Percentiles rank a stretch among this genome's conserved stretches.
Conservation (phyloP, 1,140 invertebrate genomes). For the Orchesella cincta region DNA sequence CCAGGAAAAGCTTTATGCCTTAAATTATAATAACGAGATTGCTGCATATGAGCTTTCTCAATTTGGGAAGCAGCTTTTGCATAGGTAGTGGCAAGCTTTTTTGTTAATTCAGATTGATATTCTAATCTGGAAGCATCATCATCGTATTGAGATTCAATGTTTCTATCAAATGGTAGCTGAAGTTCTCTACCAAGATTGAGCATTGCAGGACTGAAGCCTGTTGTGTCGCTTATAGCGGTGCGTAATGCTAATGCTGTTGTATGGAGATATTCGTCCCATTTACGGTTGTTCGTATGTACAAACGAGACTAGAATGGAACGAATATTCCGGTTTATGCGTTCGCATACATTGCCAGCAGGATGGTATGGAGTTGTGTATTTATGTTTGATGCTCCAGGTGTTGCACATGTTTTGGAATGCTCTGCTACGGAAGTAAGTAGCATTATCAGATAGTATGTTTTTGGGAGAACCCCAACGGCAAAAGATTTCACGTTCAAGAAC, state of each 20-base stretch:
- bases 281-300: conserved; percentile 52
- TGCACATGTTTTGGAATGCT: conserved; percentile 29
- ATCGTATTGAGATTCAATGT: background rate
- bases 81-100: background rate
- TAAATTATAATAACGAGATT: background rate
- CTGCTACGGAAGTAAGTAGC: conserved; percentile 48
- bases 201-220: conserved; percentile 54
- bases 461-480: conserved; percentile 50
- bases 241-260: conserved; percentile 57
- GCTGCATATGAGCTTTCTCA: background rate
- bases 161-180: background rate
- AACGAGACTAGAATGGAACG: conserved; percentile 55
- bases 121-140: background rate
- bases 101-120: conserved; percentile 9
- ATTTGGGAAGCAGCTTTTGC: background rate
- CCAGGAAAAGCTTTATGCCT: background rate
- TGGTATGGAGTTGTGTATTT: conserved; percentile 54
- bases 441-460: conserved; percentile 50
- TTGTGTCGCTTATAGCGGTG: conserved; percentile 54
- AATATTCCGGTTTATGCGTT: conserved; percentile 57
- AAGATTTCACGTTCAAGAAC: conserved; percentile 50
- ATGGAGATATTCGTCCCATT: conserved; percentile 54
- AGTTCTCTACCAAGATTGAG: conserved; percentile 4
- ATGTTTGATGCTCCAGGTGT: conserved; percentile 33
- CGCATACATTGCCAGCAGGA: conserved; percentile 56